Evolutionary conservation across 2,888 invertebrate genomes (phyloP).

Genomic region (Bembecia ichneumoniformis): DNA sequence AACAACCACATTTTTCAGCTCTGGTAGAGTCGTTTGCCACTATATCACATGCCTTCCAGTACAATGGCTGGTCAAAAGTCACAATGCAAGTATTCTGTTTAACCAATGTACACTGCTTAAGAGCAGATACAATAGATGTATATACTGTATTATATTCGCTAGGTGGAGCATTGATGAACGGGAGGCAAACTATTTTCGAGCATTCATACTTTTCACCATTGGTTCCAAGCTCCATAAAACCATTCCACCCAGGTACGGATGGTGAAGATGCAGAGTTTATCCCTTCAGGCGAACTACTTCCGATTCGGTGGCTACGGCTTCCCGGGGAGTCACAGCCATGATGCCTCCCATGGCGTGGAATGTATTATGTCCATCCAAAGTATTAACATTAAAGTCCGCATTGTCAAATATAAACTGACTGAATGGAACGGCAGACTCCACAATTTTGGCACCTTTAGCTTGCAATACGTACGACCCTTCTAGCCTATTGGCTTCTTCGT

Average conservation of each 20-base stretch:
- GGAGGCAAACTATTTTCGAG: constrained; percentile 10
- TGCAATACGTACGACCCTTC: constrained; percentile 6
- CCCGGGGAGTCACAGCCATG: constrained; percentile 8
- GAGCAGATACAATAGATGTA: not conserved
- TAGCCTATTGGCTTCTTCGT: constrained; percentile 7
- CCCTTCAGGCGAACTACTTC: not conserved
- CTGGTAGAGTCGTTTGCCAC: constrained; percentile 3
- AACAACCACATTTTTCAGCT: constrained; percentile 5
- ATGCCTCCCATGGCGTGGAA: constrained; percentile 14
- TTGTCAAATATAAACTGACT: constrained; percentile 14
- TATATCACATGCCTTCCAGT: constrained; percentile 7
- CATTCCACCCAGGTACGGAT: constrained; percentile 24
- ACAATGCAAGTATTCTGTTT: constrained; percentile 8
- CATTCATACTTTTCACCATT: constrained; percentile 12
- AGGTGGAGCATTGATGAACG: constrained; percentile 15
- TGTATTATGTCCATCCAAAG: constrained; percentile 11
- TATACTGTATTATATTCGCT: constrained; percentile 1
- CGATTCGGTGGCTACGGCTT: constrained; percentile 3
- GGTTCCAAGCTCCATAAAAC: constrained; percentile 15
- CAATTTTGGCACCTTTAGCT: constrained; percentile 1
- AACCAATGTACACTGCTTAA: not conserved
- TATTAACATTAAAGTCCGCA: constrained; percentile 12
- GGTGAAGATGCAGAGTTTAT: not conserved
- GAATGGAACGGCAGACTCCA: too few relatives aligned
- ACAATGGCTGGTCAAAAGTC: constrained; percentile 15